Conservation (phyloP, 2,888 invertebrate species). For the Augochlorella aurata region DNA sequence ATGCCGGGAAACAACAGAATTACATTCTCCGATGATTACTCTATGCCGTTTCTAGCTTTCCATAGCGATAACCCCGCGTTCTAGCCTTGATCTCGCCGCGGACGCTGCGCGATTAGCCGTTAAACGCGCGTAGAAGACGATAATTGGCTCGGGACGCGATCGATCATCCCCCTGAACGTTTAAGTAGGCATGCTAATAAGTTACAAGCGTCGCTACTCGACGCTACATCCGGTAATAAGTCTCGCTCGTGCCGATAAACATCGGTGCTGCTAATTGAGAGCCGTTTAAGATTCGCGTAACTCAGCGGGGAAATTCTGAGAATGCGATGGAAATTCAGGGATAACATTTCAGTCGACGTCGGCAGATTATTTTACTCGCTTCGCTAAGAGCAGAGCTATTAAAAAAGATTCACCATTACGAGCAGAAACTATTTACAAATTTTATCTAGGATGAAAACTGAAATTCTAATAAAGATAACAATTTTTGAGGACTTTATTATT, state of each 20-base stretch:
- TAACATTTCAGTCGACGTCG: background rate
- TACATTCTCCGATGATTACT: background rate
- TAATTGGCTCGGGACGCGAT: slow-evolving; percentile 53
- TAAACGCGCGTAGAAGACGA: slow-evolving; percentile 21
- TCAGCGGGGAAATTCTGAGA: background rate
- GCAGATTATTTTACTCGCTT: background rate
- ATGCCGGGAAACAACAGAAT: too few species aligned
- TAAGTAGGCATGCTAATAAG: slow-evolving; percentile 56
- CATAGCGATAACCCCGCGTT: slow-evolving; percentile 32
- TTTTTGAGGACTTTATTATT: too few species aligned
- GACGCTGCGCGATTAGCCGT: slow-evolving; percentile 17
- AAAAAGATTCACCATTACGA: background rate
- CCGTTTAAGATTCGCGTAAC: background rate
- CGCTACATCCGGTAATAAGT: slow-evolving; percentile 34
- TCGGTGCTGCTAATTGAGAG: slow-evolving; percentile 49
- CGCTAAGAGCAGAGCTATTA: background rate
- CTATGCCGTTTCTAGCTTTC: slow-evolving; percentile 16
- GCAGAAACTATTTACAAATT: too few species aligned
- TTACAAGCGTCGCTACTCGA: slow-evolving; percentile 39
- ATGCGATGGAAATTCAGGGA: background rate
- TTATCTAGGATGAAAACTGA: too few species aligned
- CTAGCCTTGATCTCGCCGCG: slow-evolving; percentile 47
- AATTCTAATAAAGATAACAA: too few species aligned
- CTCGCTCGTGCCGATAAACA: slow-evolving; percentile 28
- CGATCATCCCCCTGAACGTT: slow-evolving; percentile 49